These are phyloP conservation scores for Cherax destructor DNA, from an alignment of 1,140 invertebrate genomes.

Conservation along the genomic window DNA sequence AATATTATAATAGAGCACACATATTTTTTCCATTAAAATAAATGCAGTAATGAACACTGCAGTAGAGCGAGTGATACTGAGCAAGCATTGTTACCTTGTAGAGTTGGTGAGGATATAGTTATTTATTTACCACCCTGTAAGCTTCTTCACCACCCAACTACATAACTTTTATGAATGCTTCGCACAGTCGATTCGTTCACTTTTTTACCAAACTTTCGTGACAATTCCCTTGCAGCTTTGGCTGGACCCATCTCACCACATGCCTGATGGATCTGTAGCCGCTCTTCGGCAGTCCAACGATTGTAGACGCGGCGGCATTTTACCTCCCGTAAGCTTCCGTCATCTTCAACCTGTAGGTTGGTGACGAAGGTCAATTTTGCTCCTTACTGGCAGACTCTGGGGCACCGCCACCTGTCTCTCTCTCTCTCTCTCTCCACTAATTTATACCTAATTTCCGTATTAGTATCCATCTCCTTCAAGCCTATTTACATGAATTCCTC, in stretches of 20 bases:
- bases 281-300: not conserved
- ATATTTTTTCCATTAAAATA: too few relatives aligned
- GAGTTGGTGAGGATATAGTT: too few relatives aligned
- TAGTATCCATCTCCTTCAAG: not conserved
- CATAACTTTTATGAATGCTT: not conserved
- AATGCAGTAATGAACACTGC: too few relatives aligned
- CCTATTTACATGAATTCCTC: too few relatives aligned
- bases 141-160: not conserved
- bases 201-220: not conserved
- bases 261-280: not conserved
- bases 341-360: conserved; percentile 19
- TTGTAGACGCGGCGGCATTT: conserved; percentile 13
- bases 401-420: not conserved
- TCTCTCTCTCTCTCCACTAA: not conserved
- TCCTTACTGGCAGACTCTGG: not conserved
- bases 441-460: not conserved
- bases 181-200: not conserved
- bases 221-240: not conserved
- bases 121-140: too few relatives aligned
- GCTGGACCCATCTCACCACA: not conserved
- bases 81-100: too few relatives aligned
- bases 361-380: not conserved
- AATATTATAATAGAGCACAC: too few relatives aligned
- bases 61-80: too few relatives aligned
- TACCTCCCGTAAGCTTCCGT: not conserved